Percentiles rank a stretch among this genome's conserved stretches.
Conservation (phyloP, 2,888 invertebrate genomes). For the Tuberolachnus salignus region DNA sequence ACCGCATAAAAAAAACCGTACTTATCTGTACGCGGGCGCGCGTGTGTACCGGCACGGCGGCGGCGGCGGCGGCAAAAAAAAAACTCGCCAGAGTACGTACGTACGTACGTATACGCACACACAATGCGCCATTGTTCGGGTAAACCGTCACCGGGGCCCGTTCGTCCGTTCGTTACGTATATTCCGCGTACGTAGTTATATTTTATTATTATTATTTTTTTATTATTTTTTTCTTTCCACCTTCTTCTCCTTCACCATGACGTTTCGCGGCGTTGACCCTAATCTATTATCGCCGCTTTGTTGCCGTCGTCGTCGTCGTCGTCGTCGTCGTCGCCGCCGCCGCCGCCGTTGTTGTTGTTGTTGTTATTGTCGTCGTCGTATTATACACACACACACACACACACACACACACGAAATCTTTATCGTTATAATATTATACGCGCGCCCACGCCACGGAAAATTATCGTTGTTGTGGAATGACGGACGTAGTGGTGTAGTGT, state of each 20-base stretch:
- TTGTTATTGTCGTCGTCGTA: background rate
- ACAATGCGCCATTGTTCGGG: slow-evolving; percentile 55
- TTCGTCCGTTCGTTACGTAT: slow-evolving; percentile 21
- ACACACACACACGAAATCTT: too few species aligned
- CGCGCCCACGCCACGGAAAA: slow-evolving; percentile 21
- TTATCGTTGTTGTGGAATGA: background rate
- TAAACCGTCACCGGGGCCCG: background rate
- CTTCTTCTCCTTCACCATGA: background rate
- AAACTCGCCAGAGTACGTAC: background rate
- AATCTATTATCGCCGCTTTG: slow-evolving; percentile 55
- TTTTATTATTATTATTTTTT: slow-evolving; percentile 9
- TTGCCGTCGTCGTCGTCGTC: slow-evolving; percentile 23
- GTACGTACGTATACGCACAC: background rate
- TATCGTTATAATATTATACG: too few species aligned
- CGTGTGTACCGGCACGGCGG: background rate
- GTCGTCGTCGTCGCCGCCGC: slow-evolving; percentile 36
- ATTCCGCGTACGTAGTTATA: background rate
- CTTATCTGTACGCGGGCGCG: slow-evolving; percentile 15
- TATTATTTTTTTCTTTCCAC: slow-evolving; percentile 1
- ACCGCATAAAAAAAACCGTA: slow-evolving; percentile 15
- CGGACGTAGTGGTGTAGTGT: background rate
- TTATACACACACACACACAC: too few species aligned
- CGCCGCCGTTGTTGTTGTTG: slow-evolving; percentile 4
- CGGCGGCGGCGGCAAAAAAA: background rate
- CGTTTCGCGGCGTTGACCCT: slow-evolving; percentile 36